A percentile compares a stretch with the other conserved stretches of the same genome.
These are phyloP conservation scores for Augochlora pura DNA, from an alignment of 1,140 invertebrate genomes.

Conservation along the genomic window DNA sequence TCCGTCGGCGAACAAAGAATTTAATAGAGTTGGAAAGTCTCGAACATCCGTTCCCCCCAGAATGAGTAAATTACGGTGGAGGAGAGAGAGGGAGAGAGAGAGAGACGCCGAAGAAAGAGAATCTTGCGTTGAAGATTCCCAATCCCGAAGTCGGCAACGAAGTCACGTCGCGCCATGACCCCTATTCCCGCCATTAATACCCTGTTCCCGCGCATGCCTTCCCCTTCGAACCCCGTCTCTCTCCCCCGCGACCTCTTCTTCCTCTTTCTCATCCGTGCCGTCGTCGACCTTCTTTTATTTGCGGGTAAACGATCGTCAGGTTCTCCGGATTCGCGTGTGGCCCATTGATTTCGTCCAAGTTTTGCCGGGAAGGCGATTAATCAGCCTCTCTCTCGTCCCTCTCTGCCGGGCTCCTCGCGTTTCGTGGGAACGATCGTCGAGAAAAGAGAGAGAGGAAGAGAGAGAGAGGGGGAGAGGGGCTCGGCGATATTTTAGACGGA, in stretches of 20 bases:
- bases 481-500: constrained; percentile 56
- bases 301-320: constrained; percentile 32
- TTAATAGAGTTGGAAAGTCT: background rate
- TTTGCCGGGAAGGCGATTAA: constrained; percentile 44
- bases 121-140: background rate
- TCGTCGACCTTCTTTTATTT: constrained; percentile 9
- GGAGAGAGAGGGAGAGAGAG: no score
- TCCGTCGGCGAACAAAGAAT: background rate
- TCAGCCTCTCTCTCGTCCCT: constrained; percentile 1
- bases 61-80: background rate
- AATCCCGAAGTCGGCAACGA: background rate
- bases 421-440: no score
- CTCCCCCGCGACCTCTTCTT: no score
- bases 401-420: no score
- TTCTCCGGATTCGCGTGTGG: constrained; percentile 28
- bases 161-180: background rate
- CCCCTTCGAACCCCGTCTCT: no score
- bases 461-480: background rate
- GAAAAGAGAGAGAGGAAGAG: no score
- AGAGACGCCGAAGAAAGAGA: background rate
- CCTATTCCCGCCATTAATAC: background rate
- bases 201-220: background rate
- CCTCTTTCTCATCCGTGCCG: no score
- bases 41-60: background rate
- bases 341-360: constrained; percentile 49